Base-by-base conservation (phyloP, 2,888 invertebrate genomes). In the Alviniconcha strummeri region DNA sequence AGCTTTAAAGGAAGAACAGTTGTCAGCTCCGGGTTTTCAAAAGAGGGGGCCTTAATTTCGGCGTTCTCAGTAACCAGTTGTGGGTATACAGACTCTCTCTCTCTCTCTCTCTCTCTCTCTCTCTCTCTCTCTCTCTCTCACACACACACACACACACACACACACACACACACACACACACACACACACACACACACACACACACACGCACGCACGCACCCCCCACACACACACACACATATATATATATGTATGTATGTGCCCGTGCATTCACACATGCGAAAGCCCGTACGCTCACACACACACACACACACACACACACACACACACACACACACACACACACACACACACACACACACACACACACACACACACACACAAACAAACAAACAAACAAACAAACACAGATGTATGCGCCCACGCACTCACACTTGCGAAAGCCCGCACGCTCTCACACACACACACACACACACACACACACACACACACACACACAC, bases 331-430 rank as follows among this genome's bases (percentile, higher is more conserved):
- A 36, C 19, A 36, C 72, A 72, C 36, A 5, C 19, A 72, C 36
- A 36, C 72, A 4, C 72, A 11, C 72, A 11, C 72, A 11, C 72
- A 52, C 72, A 52, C 72, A 52, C 72, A 52, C 72, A 72, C 72
- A 72, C 72, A 72, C 72, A 72, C 72, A 72, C 72, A 72, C 72
- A 72, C 72, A 72, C 72, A 72, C 72, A 72, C 72, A 72, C 11
- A 69, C 17, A 69, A 7, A 69, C 17, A 69, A 13, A 60, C 60
- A 60, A 7, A 60, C 60, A 60, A 7, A 60, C 7, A 60, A 7
- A 60, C 60, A 60, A 7, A 60, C 60, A 60, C 60, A 60, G 8
- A 60, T 60, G 7, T 13, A 60, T 7, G n/a, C n/a, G n/a, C n/a
- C n/a, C n/a, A 60, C 60, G 13, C 60, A 60, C 60, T 9, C 64